These are phyloP conservation scores for Osmerus eperlanus DNA, from an alignment of 2,113 vertebrate genomes.

Conservation along the genomic window DNA sequence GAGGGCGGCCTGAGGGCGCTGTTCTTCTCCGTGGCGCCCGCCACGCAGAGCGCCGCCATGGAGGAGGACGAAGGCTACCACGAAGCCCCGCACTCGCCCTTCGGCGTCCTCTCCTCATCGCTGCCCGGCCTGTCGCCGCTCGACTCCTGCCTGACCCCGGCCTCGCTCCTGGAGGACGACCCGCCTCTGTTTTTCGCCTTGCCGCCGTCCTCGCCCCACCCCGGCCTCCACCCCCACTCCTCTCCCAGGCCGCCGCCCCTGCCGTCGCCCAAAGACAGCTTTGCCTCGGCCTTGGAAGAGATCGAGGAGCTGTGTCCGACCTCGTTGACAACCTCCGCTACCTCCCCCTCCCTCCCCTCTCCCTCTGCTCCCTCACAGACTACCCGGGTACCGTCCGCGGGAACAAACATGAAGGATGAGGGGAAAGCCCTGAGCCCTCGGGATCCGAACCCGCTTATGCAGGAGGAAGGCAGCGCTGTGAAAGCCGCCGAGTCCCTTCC, in stretches of 20 bases:
- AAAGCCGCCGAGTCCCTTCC: constrained; percentile 72
- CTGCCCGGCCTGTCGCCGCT: constrained; percentile 68
- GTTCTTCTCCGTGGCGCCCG: constrained; percentile 65
- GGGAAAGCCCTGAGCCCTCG: constrained; percentile 46
- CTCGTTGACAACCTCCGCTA: constrained; percentile 22
- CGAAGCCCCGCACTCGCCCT: constrained; percentile 66
- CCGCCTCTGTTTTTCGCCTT: constrained; percentile 76
- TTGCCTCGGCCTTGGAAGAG: constrained; percentile 85
- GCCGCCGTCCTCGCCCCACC: constrained; percentile 47
- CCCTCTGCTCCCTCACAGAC: background rate
- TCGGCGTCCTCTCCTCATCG: constrained; percentile 52
- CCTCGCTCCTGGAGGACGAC: constrained; percentile 84
- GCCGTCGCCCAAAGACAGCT: constrained; percentile 79
- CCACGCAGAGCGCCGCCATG: constrained; percentile 53
- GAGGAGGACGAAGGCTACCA: constrained; percentile 66
- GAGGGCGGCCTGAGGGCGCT: constrained; percentile 76
- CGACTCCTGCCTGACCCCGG: constrained; percentile 85
- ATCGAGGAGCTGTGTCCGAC: constrained; percentile 85
- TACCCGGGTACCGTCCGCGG: background rate
- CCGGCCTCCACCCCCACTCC: constrained; percentile 36
- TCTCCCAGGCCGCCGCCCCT: constrained; percentile 43
- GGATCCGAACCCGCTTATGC: constrained; percentile 32
- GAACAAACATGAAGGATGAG: constrained; percentile 59
- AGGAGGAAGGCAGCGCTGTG: constrained; percentile 62
- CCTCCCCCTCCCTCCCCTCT: background rate